Evolutionary conservation across 2,888 invertebrate genomes (phyloP), one percentile per base, ranked within the genome.

Genomic region (Nomada flava): DNA sequence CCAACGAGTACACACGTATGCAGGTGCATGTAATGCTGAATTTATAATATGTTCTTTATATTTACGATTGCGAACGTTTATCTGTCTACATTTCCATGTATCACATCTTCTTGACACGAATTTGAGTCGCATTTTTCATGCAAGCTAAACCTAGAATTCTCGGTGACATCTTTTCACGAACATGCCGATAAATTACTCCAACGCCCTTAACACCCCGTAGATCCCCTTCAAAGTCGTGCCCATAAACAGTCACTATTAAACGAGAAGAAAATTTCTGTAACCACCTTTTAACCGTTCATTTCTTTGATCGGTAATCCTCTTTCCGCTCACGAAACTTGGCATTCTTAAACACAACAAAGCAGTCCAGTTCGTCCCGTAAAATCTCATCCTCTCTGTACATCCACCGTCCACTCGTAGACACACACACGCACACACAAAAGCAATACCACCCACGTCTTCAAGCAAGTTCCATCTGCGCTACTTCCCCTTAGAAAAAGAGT

Each of bases 91-190:
- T 36, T 36, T 36, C 36, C 36, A 36, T 36, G 1, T 36, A 36
- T 36, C 36, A 7, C 50, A 11, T 44, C 55, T 44, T 42, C 18
- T 52, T 36, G 15, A 5, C 15, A 2, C 10, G 10, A 20, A 59
- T 71, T 18, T 70, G 15, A 42, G 60, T 50, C 70, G 23, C 18
- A 55, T 71, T 62, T 59, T 47, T 26, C 26, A 69, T 3, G 26
- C 13, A 26, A 44, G 9, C 57, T 29, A 10, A 10, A 59, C 47
- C 47, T 20, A 57, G 44, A 23, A 29, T n/a, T 59, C 47, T 47
- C 59, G 44, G 57, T 1, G 36, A 36, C 36, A 7, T 36, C 36
- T 5, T 5, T 26, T 18, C 44, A n/a, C 13, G n/a, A 69, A 44
- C 36, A 7, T 36, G 1, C 36, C 36, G 36, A 36, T 7, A 36